phyloP scores from a whole-genome alignment of 2,797 vertebrate species.

The Bovichtus variegatus region DNA sequence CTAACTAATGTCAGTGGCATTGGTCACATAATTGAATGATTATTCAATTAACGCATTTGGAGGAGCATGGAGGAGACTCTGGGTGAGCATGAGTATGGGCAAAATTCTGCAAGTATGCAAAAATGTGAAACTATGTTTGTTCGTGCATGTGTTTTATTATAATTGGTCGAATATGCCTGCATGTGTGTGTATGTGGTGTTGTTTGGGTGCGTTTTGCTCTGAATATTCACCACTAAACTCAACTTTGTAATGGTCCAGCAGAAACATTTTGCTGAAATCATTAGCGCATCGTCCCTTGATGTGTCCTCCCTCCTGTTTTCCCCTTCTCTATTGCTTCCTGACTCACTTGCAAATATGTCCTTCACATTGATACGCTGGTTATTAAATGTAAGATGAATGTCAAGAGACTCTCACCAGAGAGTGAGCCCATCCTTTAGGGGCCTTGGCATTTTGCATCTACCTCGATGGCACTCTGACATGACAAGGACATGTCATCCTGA shows the following conservation, averaged over 20 bases:
- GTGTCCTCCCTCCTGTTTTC: constrained; percentile 34
- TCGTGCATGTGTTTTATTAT: neutral
- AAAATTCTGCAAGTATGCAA: constrained; percentile 11
- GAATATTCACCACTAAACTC: constrained; percentile 19
- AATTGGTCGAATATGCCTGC: neutral
- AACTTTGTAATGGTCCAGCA: constrained; percentile 26
- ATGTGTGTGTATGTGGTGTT: neutral
- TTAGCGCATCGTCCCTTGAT: constrained; percentile 28
- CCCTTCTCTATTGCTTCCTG: constrained; percentile 14
- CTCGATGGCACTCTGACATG: constrained; percentile 49
- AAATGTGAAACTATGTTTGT: neutral
- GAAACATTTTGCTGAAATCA: constrained; percentile 44
- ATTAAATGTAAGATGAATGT: constrained; percentile 70
- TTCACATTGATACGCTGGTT: constrained; percentile 50
- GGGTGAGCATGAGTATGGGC: neutral
- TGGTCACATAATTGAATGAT: constrained; percentile 57
- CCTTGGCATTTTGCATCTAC: constrained; percentile 69
- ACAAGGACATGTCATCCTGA: constrained; percentile 66
- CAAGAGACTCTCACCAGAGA: constrained; percentile 44
- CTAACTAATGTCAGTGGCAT: constrained; percentile 44
- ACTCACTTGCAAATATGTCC: constrained; percentile 54
- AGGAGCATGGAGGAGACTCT: constrained; percentile 40
- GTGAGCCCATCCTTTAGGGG: constrained; percentile 51
- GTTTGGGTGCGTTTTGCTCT: neutral
- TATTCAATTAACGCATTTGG: constrained; percentile 44